Evolutionary conservation across 2,888 invertebrate genomes (phyloP), one percentile per base, ranked within the genome.

Genomic region (Salticus scenicus): DNA sequence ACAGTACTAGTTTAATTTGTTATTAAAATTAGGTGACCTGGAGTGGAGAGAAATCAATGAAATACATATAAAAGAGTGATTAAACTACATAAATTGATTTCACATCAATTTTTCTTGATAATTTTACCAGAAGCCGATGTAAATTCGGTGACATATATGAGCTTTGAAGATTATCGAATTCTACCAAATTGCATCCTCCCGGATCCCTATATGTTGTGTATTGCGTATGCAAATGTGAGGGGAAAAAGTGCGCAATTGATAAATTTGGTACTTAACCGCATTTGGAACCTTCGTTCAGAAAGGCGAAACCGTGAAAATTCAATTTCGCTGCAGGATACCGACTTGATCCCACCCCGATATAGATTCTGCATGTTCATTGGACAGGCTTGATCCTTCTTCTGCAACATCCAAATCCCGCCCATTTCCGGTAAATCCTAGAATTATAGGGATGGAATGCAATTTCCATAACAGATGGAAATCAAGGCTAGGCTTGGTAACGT

Each of bases 241-340:
- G 51, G 17, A 81, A 82, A 71, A 71, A 64, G 74, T 5, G 31
- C 47, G 31, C 82, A 64, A 75, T 82, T 82, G 82, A 82, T 82
- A 82, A 82, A 82, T 82, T 82, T 47, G 20, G 75, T 64, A 75
- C 82, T 82, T 82, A 82, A 82, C 71, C 75, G 82, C 66, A 66
- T 72, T 66, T 47, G 30, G 72, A 0, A 41, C 42, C 24, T 64
- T 78, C 78, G n/a, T 67, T 66, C 42, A 72, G 72, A 74, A 72
- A 69, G 75, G 63, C 64, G 75, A 64, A 63, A 1, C 70, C 75
- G 75, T 31, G 66, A 63, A 75, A 70, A 75, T 82, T 82, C 70
- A 75, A 82, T 82, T 82, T 82, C 70, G 67, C 75, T 42, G 31
- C 42, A 33, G 70, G 63, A 51, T 63, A 76, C 57, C 12, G 31